Conservation (phyloP, 2,797 vertebrate species). For the Gambusia yucatana region DNA sequence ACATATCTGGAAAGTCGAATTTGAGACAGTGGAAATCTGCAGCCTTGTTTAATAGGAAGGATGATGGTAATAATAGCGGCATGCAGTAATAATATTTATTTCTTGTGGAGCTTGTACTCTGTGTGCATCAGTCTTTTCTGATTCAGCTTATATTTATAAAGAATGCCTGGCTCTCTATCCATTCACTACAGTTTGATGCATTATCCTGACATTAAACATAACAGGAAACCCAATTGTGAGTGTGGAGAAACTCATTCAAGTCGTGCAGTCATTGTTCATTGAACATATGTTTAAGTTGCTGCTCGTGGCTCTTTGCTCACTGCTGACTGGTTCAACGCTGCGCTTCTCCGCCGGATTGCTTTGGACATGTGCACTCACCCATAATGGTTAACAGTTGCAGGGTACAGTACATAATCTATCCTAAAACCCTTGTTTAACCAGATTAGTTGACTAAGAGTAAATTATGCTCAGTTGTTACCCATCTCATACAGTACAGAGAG, state of each 20-base stretch:
- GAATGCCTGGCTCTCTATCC: neutral
- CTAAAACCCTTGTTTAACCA: conserved; percentile 42
- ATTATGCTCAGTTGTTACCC: conserved; percentile 30
- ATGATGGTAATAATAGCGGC: neutral
- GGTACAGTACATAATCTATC: conserved; percentile 36
- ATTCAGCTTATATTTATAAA: conserved; percentile 1
- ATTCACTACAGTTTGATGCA: neutral
- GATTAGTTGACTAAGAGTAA: conserved; percentile 49
- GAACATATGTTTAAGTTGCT: conserved; percentile 53
- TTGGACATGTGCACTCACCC: conserved; percentile 55
- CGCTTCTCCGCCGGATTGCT: conserved; percentile 31
- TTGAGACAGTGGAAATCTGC: neutral
- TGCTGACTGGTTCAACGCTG: conserved; percentile 2
- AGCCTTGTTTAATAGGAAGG: neutral
- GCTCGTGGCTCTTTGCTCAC: conserved; percentile 38
- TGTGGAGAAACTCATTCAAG: conserved; percentile 16
- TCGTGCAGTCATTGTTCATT: conserved; percentile 32
- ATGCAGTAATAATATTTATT: neutral
- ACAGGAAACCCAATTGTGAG: conserved; percentile 36
- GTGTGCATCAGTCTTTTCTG: neutral
- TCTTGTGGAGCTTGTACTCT: neutral
- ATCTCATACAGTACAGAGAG: conserved; percentile 1
- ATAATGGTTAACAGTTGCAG: conserved; percentile 27
- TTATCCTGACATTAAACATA: conserved; percentile 33
- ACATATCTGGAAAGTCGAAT: neutral